phyloP scores from a whole-genome alignment of 2,113 vertebrate genomes.

The Psittacus erithacus region DNA sequence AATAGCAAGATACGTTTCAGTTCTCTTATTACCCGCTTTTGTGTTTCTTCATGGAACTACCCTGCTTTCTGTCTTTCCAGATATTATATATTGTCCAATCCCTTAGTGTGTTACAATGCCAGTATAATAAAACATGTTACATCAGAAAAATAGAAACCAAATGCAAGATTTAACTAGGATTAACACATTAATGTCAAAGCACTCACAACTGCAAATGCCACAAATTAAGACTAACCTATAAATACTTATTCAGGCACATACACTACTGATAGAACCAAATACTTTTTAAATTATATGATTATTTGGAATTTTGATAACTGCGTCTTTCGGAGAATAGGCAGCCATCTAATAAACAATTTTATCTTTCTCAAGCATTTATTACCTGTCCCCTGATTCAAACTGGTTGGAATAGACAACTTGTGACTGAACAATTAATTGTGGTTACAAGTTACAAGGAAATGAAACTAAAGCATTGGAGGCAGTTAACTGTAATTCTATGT shows the following conservation, averaged over 20 bases:
- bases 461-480: background rate
- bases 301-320: background rate
- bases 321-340: background rate
- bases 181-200: background rate
- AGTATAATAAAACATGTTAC: background rate
- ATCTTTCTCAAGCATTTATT: background rate
- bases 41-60: background rate
- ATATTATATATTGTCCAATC: background rate
- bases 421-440: background rate
- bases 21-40: background rate
- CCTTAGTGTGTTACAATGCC: background rate
- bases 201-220: background rate
- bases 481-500: background rate
- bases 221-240: background rate
- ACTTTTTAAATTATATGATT: background rate
- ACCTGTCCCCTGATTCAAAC: background rate
- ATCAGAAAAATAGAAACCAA: background rate
- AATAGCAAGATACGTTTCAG: background rate
- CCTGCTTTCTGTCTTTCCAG: background rate
- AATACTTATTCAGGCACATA: background rate
- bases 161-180: background rate
- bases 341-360: background rate
- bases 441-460: background rate
- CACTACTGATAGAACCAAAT: background rate
- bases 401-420: background rate